These are phyloP conservation scores for Pitta sordida DNA, from an alignment of 2,113 vertebrate genomes.

Conservation along the genomic window DNA sequence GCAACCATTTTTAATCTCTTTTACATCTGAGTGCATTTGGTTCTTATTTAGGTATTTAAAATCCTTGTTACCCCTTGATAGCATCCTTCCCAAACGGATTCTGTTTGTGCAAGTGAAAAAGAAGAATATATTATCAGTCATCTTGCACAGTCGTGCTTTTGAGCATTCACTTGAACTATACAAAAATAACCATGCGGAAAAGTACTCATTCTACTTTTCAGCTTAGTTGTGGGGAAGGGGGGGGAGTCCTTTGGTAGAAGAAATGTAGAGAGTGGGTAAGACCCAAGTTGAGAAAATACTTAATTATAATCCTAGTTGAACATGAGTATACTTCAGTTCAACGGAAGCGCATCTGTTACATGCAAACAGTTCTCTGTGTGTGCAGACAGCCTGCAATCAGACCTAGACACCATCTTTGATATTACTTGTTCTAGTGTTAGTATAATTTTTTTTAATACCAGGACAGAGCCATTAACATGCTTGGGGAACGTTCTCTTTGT, in stretches of 20 bases:
- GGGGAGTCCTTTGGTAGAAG: not conserved
- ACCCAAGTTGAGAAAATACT: not conserved
- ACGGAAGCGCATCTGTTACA: not conserved
- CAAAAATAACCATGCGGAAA: not conserved
- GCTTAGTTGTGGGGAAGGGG: not conserved
- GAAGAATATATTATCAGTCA: not conserved
- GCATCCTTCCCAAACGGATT: not conserved
- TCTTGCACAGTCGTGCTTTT: not conserved
- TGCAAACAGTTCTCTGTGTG: not conserved
- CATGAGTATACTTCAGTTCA: not conserved
- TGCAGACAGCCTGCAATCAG: not conserved
- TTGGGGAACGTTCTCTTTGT: not conserved
- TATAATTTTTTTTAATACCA: not conserved
- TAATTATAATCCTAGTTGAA: not conserved
- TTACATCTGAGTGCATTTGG: not conserved
- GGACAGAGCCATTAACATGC: not conserved
- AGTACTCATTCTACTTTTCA: not conserved
- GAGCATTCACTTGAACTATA: not conserved
- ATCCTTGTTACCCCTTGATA: not conserved
- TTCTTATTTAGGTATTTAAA: constrained; percentile 3
- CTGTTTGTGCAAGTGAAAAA: not conserved
- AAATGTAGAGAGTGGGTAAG: not conserved
- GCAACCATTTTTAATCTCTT: constrained; percentile 25
- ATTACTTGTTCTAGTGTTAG: not conserved
- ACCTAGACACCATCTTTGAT: not conserved